Evolutionary conservation across 53 echinoderm and acorn worm species (phyloP), one percentile per base, ranked within the genome.

Genomic region (Mesocentrotus franciscanus): DNA sequence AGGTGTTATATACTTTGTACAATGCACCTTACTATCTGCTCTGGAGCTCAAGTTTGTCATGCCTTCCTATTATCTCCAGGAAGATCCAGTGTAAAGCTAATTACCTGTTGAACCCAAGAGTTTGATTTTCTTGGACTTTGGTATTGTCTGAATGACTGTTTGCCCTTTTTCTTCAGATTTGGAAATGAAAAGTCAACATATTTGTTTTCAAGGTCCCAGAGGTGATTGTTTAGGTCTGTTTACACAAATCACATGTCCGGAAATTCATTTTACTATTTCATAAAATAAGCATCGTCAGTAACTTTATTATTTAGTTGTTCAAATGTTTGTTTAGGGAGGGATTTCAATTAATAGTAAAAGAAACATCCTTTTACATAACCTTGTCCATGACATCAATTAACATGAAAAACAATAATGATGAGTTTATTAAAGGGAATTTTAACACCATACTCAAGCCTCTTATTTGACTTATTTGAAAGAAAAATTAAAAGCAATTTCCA

Each of bases 121-220:
- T 39, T 81, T 36, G 81, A 81, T 81, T 81, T 81, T 81, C 81
- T 39, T 81, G 81, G 81, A 81, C 81, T 81, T 81, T 81, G 81
- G 42, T 13, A 81, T 81, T 81, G 81, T 81, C 22, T 39, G 81
- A 39, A 81, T 42, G 17, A 81, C 7, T 81, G 81, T 81, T 81
- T 81, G 81, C 81, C 42, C 72, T 27, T n/a, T 72, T 81, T 81
- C 36, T 81, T 42, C 81, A 81, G 81, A 81, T 81, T 81, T 81
- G 42, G 42, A 81, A 81, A 81, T 81, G 42, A 81, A 81, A 81
- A 81, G 42, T 81, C 81, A 42, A 39, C 22, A 81, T 81, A 81
- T 81, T 81, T 81, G 81, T 81, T 39, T 81, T 81, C 81, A 81
- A 81, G 81, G 49, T 42, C 81, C 76, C 76, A 76, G 68, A 71